A percentile compares a stretch with the other conserved stretches of the same genome.
Conservation (phyloP, 2,888 invertebrate species). For the Bombylius major region DNA sequence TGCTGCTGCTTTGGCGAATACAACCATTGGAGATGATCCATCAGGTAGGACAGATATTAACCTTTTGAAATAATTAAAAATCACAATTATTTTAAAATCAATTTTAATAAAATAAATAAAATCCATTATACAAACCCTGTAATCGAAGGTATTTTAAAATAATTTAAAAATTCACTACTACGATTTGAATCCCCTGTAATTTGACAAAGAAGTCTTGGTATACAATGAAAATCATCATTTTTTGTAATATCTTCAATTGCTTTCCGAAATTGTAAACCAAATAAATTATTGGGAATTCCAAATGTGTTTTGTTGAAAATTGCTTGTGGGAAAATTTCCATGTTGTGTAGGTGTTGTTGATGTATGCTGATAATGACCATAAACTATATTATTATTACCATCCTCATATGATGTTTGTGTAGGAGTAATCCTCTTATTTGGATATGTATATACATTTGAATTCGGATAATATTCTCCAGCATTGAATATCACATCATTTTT, state of each 20-base stretch:
- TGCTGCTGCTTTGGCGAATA: slow-evolving; percentile 62
- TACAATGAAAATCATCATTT: slow-evolving; percentile 59
- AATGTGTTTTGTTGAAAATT: not conserved
- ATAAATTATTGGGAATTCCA: slow-evolving; percentile 18
- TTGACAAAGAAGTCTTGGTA: slow-evolving; percentile 60
- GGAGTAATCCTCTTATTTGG: no score
- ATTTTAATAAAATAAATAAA: not conserved
- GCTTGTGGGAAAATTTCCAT: no score
- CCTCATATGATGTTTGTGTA: no score
- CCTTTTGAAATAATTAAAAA: slow-evolving; percentile 5
- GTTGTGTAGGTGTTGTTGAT: no score
- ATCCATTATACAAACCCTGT: slow-evolving; percentile 28
- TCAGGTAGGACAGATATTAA: slow-evolving; percentile 30
- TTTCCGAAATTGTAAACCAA: slow-evolving; percentile 32
- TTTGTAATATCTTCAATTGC: slow-evolving; percentile 42
- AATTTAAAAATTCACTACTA: slow-evolving; percentile 31
- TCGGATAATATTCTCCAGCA: no score
- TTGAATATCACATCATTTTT: no score
- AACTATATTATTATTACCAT: no score
- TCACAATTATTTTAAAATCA: not conserved
- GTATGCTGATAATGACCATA: no score
- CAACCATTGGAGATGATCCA: slow-evolving; percentile 46
- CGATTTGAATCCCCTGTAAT: slow-evolving; percentile 45
- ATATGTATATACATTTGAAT: not conserved
- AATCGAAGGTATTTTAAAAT: slow-evolving; percentile 33